phyloP scores from a whole-genome alignment of 2,888 invertebrate genomes.

The Parnassius apollo region DNA sequence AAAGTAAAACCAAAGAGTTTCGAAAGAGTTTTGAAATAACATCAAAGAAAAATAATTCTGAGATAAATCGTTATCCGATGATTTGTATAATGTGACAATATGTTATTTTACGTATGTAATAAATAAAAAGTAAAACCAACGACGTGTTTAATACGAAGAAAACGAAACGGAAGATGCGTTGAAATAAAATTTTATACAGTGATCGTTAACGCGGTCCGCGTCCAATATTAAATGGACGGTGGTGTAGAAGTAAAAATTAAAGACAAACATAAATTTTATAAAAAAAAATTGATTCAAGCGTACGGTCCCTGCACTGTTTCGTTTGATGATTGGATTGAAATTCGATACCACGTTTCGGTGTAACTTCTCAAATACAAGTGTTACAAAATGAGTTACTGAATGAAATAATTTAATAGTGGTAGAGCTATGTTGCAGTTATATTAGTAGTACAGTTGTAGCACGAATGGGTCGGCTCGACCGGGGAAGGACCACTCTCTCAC shows the following conservation, averaged over 20 bases:
- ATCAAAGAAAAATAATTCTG: neutral
- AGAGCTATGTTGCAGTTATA: no score
- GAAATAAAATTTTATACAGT: constrained; percentile 79
- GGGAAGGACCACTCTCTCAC: no score
- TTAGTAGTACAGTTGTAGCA: no score
- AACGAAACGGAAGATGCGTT: constrained; percentile 62
- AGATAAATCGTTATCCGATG: constrained; percentile 22
- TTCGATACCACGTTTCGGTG: constrained; percentile 71
- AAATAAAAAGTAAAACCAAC: constrained; percentile 72
- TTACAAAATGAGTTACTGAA: constrained; percentile 50
- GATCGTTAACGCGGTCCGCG: constrained; percentile 75
- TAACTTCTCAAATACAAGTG: constrained; percentile 53
- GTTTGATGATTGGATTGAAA: constrained; percentile 72
- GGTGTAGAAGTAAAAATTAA: constrained; percentile 76
- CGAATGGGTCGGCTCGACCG: no score
- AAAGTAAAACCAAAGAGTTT: neutral
- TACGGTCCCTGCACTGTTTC: constrained; percentile 44
- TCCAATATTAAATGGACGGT: constrained; percentile 76
- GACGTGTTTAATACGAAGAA: constrained; percentile 66
- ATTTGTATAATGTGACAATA: constrained; percentile 33
- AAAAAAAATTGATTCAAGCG: constrained; percentile 64
- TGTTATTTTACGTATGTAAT: constrained; percentile 47
- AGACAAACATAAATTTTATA: constrained; percentile 75
- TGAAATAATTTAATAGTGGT: constrained; percentile 39
- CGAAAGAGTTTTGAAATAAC: neutral